A percentile compares a stretch with the other conserved stretches of the same genome.
Evolutionary conservation across 2,113 vertebrate genomes (phyloP).

Genomic region (Rattus norvegicus): DNA sequence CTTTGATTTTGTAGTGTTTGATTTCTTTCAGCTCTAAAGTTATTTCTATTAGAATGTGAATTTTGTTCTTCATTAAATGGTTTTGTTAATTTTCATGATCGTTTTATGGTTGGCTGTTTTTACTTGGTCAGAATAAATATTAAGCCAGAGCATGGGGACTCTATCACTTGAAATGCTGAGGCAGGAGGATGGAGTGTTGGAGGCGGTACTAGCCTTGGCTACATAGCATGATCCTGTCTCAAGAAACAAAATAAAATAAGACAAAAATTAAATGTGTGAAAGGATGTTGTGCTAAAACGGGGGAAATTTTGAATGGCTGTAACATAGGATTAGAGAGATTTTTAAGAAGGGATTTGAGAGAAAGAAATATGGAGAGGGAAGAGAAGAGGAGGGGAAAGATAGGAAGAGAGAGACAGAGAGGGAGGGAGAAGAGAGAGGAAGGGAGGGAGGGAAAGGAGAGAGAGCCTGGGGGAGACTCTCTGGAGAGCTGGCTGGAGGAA

Average conservation of each 20-base stretch:
- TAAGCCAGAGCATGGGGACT: background rate
- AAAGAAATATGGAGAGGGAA: background rate
- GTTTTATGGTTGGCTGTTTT: conserved; percentile 34
- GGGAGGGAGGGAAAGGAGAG: no score
- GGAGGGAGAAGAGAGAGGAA: background rate
- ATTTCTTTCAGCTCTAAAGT: conserved; percentile 37
- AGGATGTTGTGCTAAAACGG: background rate
- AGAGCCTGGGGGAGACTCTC: background rate
- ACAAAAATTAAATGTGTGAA: background rate
- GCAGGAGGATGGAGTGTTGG: background rate
- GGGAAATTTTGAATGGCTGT: conserved; percentile 35
- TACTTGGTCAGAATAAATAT: conserved; percentile 19
- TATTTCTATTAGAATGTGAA: conserved; percentile 14
- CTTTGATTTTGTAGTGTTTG: conserved; percentile 31
- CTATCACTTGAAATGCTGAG: background rate
- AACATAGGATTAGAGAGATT: background rate
- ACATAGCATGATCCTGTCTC: background rate
- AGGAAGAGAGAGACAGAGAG: background rate
- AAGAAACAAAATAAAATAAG: background rate
- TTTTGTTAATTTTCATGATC: background rate
- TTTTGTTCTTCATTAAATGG: background rate
- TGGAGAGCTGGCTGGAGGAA: conserved; percentile 2
- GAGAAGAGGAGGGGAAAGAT: background rate
- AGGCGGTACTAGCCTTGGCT: background rate
- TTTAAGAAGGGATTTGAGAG: background rate